Evolutionary conservation across 2,888 invertebrate species (phyloP).

Genomic region (Ellobium chinense): DNA sequence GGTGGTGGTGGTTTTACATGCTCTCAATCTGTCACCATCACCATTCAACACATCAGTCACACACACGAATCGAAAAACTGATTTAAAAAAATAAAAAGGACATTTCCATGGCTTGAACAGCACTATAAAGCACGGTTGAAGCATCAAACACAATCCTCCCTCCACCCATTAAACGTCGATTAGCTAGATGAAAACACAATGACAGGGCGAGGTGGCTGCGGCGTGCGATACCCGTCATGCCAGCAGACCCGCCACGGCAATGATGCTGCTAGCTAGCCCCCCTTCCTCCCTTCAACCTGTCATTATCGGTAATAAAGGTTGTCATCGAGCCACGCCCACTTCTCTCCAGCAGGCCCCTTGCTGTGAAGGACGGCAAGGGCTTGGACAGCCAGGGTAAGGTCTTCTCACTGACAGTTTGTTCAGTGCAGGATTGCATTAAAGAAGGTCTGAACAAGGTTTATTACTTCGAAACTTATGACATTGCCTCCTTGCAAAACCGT

Average conservation of each 20-base stretch:
- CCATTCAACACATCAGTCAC: too few relatives aligned
- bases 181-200: not conserved
- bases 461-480: too few relatives aligned
- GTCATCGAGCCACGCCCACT: conserved; percentile 17
- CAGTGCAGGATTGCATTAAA: not conserved
- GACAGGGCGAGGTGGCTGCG: not conserved
- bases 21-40: too few relatives aligned
- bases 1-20: too few relatives aligned
- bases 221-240: conserved; percentile 1
- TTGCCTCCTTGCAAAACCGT: too few relatives aligned
- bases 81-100: too few relatives aligned
- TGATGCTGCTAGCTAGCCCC: too few relatives aligned
- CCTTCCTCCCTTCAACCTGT: not conserved
- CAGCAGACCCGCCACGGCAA: not conserved
- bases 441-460: not conserved
- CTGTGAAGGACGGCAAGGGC: too few relatives aligned
- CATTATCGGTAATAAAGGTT: conserved; percentile 8
- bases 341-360: not conserved
- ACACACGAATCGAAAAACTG: too few relatives aligned
- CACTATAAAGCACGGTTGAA: too few relatives aligned
- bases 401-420: not conserved
- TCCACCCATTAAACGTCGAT: not conserved
- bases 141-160: not conserved
- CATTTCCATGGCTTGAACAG: too few relatives aligned
- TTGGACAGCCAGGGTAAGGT: too few relatives aligned